These are phyloP conservation scores for Caenorhabditis virilis DNA, from an alignment of 2,888 invertebrate genomes.

Conservation along the genomic window DNA sequence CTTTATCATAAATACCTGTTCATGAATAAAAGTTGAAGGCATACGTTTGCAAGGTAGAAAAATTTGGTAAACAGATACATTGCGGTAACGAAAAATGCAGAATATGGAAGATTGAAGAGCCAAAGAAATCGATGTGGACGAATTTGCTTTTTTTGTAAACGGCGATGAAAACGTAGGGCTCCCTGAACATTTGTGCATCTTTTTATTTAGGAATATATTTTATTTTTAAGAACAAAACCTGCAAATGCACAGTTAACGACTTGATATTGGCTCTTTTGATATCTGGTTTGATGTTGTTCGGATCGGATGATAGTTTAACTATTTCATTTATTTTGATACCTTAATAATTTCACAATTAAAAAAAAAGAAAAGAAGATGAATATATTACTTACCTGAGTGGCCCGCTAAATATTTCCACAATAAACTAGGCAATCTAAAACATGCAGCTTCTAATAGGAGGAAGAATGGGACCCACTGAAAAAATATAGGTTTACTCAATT, in stretches of 20 bases:
- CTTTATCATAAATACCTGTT: constrained; percentile 55
- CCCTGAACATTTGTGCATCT: constrained; percentile 43
- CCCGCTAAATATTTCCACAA: constrained; percentile 67
- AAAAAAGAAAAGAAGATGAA: neutral
- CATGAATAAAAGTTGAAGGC: constrained; percentile 63
- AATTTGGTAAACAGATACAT: constrained; percentile 67
- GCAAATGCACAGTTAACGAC: constrained; percentile 64
- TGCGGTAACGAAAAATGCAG: constrained; percentile 65
- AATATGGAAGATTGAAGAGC: constrained; percentile 67
- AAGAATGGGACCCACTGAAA: constrained; percentile 67
- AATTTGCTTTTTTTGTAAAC: constrained; percentile 64
- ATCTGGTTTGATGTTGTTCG: constrained; percentile 68
- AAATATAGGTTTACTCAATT: too few species aligned
- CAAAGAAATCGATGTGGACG: constrained; percentile 62
- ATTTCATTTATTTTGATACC: constrained; percentile 67
- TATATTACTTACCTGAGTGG: constrained; percentile 59
- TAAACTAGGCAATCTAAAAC: constrained; percentile 65
- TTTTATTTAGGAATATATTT: too few species aligned
- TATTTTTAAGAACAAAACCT: constrained; percentile 42
- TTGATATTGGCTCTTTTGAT: constrained; percentile 64
- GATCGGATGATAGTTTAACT: constrained; percentile 65
- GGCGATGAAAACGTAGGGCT: constrained; percentile 67
- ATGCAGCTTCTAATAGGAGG: constrained; percentile 65
- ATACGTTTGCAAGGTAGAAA: constrained; percentile 66
- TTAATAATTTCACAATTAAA: constrained; percentile 22